Conservation (phyloP, 2,797 vertebrate genomes). For the Sylvilagus floridanus region DNA sequence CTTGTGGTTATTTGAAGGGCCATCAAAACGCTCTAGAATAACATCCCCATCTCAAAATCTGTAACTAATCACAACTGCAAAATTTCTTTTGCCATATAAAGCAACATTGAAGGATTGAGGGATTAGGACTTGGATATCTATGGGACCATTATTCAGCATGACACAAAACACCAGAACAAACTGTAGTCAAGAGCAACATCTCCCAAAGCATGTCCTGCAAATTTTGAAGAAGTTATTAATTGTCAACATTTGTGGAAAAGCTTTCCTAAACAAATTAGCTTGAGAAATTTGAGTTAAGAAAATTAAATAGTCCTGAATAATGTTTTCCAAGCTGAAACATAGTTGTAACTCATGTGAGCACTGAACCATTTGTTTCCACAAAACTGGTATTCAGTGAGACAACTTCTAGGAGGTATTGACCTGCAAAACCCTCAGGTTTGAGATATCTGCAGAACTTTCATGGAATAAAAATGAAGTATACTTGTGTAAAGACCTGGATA, state of each 20-base stretch:
- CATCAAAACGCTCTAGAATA: background rate
- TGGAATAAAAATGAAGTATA: background rate
- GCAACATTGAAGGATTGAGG: background rate
- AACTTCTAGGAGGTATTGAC: slow-evolving; percentile 8
- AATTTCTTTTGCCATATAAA: background rate
- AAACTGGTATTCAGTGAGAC: slow-evolving; percentile 1
- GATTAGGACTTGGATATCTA: background rate
- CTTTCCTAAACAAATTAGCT: slow-evolving; percentile 20
- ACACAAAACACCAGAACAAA: background rate
- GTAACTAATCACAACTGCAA: background rate
- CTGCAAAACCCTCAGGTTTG: slow-evolving; percentile 2
- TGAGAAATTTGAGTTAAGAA: background rate
- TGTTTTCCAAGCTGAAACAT: slow-evolving; percentile 32
- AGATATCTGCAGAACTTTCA: slow-evolving; percentile 43
- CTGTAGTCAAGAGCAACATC: background rate
- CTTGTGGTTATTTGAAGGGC: background rate
- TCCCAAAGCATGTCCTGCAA: background rate
- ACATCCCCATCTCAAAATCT: background rate
- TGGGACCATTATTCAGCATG: background rate
- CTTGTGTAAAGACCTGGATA: background rate
- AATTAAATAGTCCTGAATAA: slow-evolving; percentile 27
- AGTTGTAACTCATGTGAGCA: background rate
- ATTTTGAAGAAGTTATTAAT: background rate
- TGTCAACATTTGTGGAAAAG: background rate
- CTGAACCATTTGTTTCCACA: background rate